Conservation (phyloP, 2,113 vertebrate genomes). For the Hypocryptadius cinnamomeus region DNA sequence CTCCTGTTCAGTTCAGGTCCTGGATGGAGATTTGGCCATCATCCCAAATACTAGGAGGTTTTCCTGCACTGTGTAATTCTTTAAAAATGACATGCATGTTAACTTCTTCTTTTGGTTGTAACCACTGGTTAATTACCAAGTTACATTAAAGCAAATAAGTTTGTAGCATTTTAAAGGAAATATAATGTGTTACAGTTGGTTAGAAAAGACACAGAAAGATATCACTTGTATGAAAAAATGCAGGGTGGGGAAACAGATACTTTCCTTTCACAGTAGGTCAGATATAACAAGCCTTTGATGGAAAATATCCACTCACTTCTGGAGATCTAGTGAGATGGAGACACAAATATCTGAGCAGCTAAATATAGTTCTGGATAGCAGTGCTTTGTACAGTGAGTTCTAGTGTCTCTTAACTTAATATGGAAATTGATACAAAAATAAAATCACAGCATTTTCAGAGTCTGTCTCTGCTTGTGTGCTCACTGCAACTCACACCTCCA, state of each 20-base stretch:
- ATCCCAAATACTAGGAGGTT: neutral
- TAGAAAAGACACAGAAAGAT: neutral
- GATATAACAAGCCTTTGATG: neutral
- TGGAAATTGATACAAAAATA: slow-evolving; percentile 4
- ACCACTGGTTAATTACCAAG: neutral
- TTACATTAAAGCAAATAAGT: neutral
- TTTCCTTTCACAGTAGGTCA: neutral
- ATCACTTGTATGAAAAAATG: neutral
- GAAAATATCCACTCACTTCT: slow-evolving; percentile 19
- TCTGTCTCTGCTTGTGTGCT: neutral
- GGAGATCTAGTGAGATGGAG: neutral
- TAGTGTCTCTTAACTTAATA: slow-evolving; percentile 5
- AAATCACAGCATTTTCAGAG: neutral
- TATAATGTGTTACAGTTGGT: neutral
- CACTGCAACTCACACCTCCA: neutral
- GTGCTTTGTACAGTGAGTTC: neutral
- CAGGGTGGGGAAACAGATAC: fast-evolving
- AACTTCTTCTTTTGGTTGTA: neutral
- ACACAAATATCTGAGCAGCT: neutral
- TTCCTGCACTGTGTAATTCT: neutral
- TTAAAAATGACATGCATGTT: neutral
- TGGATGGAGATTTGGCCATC: neutral
- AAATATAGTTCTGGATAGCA: slow-evolving; percentile 14
- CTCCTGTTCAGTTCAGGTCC: neutral
- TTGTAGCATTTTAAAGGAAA: neutral